Conservation (phyloP, 2,113 vertebrate species). For the Talpa occidentalis region DNA sequence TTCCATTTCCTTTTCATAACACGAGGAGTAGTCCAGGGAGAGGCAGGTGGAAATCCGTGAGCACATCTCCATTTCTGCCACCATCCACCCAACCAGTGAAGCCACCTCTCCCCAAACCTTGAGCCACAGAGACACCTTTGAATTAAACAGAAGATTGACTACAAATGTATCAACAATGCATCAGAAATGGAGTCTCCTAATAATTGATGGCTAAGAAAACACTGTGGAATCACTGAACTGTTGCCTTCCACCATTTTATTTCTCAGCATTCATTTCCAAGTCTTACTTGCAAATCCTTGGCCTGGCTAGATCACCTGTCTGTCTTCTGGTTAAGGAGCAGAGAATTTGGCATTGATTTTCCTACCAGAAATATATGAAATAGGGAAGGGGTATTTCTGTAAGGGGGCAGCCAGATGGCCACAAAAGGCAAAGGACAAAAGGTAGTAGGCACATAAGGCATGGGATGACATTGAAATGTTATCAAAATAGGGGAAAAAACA, state of each 20-base stretch:
- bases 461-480: not conserved
- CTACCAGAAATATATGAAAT: not conserved
- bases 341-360: not conserved
- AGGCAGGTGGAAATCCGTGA: rapidly evolving
- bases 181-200: not conserved
- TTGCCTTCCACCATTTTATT: not conserved
- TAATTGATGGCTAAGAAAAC: not conserved
- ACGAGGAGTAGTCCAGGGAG: not conserved
- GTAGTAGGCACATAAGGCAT: not conserved
- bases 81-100: not conserved
- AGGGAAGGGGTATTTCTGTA: not conserved
- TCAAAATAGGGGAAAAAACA: not conserved
- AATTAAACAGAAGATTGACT: not conserved
- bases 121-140: not conserved
- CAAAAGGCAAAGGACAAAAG: not conserved
- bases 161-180: not conserved
- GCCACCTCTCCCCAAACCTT: not conserved
- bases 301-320: not conserved
- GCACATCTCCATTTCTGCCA: not conserved
- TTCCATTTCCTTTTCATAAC: not conserved
- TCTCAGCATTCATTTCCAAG: not conserved
- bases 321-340: not conserved
- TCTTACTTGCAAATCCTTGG: not conserved
- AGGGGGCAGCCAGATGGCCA: rapidly evolving
- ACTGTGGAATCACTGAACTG: not conserved